Percentiles rank a stretch among this genome's conserved stretches.
These are phyloP conservation scores for Centroberyx gerrardi DNA, from an alignment of 2,797 vertebrate species.

Conservation along the genomic window DNA sequence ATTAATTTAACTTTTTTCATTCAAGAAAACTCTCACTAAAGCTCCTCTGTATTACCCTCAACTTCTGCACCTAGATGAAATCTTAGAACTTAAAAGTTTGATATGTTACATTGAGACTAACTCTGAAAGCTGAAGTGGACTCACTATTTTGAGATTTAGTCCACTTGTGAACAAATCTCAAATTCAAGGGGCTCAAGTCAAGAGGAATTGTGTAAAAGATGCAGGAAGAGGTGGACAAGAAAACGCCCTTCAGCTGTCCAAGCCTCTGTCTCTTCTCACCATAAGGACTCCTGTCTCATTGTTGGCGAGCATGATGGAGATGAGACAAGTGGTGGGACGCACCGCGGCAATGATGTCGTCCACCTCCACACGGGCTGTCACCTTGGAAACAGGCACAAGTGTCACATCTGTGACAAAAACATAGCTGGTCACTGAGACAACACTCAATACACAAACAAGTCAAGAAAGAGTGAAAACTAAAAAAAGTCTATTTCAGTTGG, in stretches of 20 bases:
- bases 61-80: too few relatives aligned
- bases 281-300: slow-evolving; percentile 97
- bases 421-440: neutral
- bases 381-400: slow-evolving; percentile 90
- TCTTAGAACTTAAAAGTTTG: too few relatives aligned
- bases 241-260: neutral
- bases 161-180: neutral
- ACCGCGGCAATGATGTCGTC: slow-evolving; percentile 90
- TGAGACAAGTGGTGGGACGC: slow-evolving; percentile 91
- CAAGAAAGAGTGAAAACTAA: neutral
- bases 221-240: neutral
- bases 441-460: neutral
- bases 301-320: slow-evolving; percentile 97
- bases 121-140: too few relatives aligned
- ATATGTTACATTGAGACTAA: too few relatives aligned
- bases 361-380: slow-evolving; percentile 87
- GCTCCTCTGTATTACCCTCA: too few relatives aligned
- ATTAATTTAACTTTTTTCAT: too few relatives aligned
- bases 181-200: neutral
- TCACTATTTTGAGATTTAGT: too few relatives aligned
- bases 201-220: neutral
- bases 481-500: neutral
- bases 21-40: too few relatives aligned
- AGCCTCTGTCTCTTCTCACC: slow-evolving; percentile 82
- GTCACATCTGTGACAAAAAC: slow-evolving; percentile 87